Evolutionary conservation across 2,888 invertebrate genomes (phyloP), one percentile per base, ranked within the genome.

Genomic region (Macrosiphum euphorbiae): DNA sequence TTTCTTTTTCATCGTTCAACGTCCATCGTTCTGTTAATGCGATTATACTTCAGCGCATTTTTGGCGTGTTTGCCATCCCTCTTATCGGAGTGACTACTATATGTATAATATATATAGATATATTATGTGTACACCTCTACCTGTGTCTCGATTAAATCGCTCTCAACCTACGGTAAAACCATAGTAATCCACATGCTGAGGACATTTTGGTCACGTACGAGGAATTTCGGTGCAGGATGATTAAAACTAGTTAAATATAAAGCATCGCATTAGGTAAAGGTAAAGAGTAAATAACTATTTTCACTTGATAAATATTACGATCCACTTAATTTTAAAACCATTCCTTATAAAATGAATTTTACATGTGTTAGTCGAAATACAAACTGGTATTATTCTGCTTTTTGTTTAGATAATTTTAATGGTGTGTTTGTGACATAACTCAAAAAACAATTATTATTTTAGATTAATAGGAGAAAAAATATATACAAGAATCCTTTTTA

Each of bases 121-220:
- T 78, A 78, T 35, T 78, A 78, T 78, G 16, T 78, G 20, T 78
- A 58, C 26, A 44, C 16, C 41, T 55, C 41, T 55, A 44, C 28
- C 28, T 47, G n/a, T 20, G n/a, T 85, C 41, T 91, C 84, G 84
- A 85, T 85, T 91, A 85, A 85, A 91, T 91, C 58, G 13, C 91
- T 55, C 52, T 85, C 55, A 85, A 41, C 50, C 90, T n/a, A 26
- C 41, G n/a, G 20, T 47, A 78, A 44, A 55, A 91, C 44, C 28
- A 24, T n/a, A 44, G 55, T 85, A 44, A 55, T 91, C 85, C 91
- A 44, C 28, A 35, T 44, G 44, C 44, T 28, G 16, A 35, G 26
- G 55, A 35, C 35, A 84, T 84, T 84, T 91, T 5, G 85, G 41
- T 55, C 91, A 91, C 91, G 91, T 91, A 91, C 85, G 11, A 85